Conservation (phyloP, 2,888 invertebrate species). For the Yponomeuta malinellus region DNA sequence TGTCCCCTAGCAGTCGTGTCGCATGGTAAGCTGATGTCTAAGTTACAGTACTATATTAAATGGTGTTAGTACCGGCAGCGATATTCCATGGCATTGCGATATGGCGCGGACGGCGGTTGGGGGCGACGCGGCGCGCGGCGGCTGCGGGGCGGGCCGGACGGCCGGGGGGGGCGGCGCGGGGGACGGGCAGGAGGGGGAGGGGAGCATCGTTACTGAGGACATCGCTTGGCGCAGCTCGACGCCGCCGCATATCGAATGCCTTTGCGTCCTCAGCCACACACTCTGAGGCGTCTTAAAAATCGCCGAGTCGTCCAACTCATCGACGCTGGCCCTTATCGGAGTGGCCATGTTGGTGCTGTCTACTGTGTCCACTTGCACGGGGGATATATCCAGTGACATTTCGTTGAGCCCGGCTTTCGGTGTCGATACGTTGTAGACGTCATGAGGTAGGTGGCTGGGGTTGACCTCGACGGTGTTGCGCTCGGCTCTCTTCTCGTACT, state of each 20-base stretch:
- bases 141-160: slow-evolving; percentile 39
- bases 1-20: slow-evolving; percentile 5
- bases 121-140: slow-evolving; percentile 56
- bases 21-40: background rate
- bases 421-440: slow-evolving; percentile 48
- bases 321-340: slow-evolving; percentile 40
- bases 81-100: slow-evolving; percentile 72
- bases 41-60: slow-evolving; percentile 62
- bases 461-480: slow-evolving; percentile 62
- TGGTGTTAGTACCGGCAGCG: slow-evolving; percentile 77
- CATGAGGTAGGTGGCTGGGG: slow-evolving; percentile 49
- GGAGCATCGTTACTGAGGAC: background rate
- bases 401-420: slow-evolving; percentile 53
- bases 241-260: slow-evolving; percentile 56
- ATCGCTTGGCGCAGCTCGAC: slow-evolving; percentile 32
- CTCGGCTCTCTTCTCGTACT: slow-evolving; percentile 62
- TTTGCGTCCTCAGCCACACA: slow-evolving; percentile 51
- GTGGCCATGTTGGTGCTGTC: slow-evolving; percentile 56
- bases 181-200: slow-evolving; percentile 18
- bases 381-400: slow-evolving; percentile 62
- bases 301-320: slow-evolving; percentile 59
- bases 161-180: slow-evolving; percentile 23
- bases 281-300: slow-evolving; percentile 66
- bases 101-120: slow-evolving; percentile 68
- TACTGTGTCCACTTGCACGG: slow-evolving; percentile 66